phyloP scores from a whole-genome alignment of 1,140 invertebrate genomes.

The Conus betulinus region DNA sequence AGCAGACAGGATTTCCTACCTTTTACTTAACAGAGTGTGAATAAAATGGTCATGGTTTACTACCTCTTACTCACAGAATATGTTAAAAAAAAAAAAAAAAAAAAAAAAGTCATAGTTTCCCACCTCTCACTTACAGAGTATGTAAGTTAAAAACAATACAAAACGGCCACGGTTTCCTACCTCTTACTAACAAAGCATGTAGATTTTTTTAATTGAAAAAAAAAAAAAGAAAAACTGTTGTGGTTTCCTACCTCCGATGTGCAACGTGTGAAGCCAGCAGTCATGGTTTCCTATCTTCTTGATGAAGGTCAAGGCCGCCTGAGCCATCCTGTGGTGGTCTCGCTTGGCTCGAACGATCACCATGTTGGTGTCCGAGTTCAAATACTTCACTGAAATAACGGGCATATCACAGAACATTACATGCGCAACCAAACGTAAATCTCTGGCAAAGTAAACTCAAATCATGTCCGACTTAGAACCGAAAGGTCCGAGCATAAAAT shows the following conservation, averaged over 20 bases:
- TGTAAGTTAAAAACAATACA: neutral
- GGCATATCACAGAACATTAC: neutral
- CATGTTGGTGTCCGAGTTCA: conserved; percentile 44
- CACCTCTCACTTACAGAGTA: no score
- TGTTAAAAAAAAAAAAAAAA: no score
- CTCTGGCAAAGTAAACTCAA: no score
- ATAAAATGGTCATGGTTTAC: no score
- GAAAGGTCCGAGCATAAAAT: neutral
- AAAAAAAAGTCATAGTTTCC: no score
- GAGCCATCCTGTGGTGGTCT: conserved; percentile 44
- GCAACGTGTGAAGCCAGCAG: conserved; percentile 46
- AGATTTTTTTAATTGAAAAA: neutral
- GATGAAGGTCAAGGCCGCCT: conserved; percentile 49
- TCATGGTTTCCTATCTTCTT: conserved; percentile 46
- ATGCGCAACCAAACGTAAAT: neutral
- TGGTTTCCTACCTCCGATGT: conserved; percentile 46
- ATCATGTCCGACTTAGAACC: neutral
- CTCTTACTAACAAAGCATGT: no score
- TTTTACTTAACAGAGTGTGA: no score
- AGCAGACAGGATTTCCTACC: no score
- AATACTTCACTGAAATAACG: conserved; percentile 47
- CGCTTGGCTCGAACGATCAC: conserved; percentile 46
- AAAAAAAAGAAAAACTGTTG: neutral
- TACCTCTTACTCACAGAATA: no score
- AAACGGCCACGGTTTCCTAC: neutral